These are phyloP conservation scores for Furcifer pardalis DNA, from an alignment of 2,797 vertebrate genomes.

Conservation along the genomic window DNA sequence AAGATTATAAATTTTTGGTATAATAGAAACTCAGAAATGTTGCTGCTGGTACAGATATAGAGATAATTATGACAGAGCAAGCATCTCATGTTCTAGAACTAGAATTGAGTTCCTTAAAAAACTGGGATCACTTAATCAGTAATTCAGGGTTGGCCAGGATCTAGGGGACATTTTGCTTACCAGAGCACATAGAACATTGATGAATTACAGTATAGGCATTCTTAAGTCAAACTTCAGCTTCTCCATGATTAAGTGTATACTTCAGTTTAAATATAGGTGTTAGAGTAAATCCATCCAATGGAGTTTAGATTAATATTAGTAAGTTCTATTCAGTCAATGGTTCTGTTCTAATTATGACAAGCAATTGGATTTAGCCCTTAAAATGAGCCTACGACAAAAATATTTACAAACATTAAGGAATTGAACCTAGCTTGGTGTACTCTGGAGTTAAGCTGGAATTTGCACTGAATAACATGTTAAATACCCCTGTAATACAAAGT, in stretches of 20 bases:
- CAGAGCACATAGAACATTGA: not conserved
- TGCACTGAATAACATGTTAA: not conserved
- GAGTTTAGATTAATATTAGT: too few relatives aligned
- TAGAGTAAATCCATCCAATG: too few relatives aligned
- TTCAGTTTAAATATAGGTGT: too few relatives aligned
- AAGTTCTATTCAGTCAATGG: too few relatives aligned
- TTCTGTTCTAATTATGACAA: too few relatives aligned
- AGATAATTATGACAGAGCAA: not conserved
- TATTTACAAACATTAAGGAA: not conserved
- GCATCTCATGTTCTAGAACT: not conserved
- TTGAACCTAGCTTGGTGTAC: too few relatives aligned
- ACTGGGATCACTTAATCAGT: not conserved
- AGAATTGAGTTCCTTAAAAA: not conserved
- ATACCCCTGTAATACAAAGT: not conserved
- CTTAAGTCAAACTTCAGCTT: not conserved
- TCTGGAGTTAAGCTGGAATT: too few relatives aligned
- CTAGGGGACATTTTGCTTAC: not conserved
- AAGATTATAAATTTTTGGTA: not conserved
- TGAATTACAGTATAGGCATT: not conserved
- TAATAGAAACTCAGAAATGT: not conserved
- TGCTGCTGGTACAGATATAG: not conserved
- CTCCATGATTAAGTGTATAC: too few relatives aligned
- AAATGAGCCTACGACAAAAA: too few relatives aligned
- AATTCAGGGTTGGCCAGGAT: not conserved
- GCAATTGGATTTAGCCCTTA: too few relatives aligned